A percentile compares a stretch with the other conserved stretches of the same genome.
Conservation (phyloP, 2,888 invertebrate species). For the Pollenia angustigena region DNA sequence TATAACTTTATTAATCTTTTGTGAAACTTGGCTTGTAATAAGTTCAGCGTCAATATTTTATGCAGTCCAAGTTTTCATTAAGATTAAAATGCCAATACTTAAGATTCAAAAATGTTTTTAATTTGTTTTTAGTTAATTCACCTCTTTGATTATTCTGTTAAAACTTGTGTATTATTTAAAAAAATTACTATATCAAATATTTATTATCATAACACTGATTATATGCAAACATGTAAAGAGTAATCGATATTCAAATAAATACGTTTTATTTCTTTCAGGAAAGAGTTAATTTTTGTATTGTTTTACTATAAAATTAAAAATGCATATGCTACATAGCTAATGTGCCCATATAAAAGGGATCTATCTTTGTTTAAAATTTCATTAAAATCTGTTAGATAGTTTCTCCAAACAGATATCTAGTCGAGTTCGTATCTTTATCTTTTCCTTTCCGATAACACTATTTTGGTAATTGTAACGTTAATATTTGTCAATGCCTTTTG, state of each 20-base stretch:
- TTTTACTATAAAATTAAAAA: too few species aligned
- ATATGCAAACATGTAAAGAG: conserved; percentile 76
- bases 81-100: conserved; percentile 35
- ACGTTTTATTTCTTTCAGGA: conserved; percentile 77
- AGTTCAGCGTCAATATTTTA: conserved; percentile 73
- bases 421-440: too few species aligned
- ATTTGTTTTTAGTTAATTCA: conserved; percentile 57
- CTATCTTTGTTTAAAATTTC: too few species aligned
- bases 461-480: too few species aligned
- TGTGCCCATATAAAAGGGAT: too few species aligned
- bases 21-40: conserved; percentile 63
- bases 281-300: conserved; percentile 37
- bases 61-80: conserved; percentile 61
- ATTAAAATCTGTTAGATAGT: too few species aligned
- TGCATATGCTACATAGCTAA: too few species aligned
- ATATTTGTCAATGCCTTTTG: too few species aligned
- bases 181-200: conserved; percentile 53
- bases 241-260: conserved; percentile 76
- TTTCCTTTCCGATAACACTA: too few species aligned
- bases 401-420: too few species aligned
- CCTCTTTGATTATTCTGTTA: conserved; percentile 71
- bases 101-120: conserved; percentile 12
- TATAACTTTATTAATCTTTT: conserved; percentile 52
- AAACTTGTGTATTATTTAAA: conserved; percentile 67
- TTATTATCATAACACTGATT: conserved; percentile 70